These are phyloP conservation scores for Rhizomys pruinosus DNA, from an alignment of 2,113 vertebrate genomes.

Conservation along the genomic window DNA sequence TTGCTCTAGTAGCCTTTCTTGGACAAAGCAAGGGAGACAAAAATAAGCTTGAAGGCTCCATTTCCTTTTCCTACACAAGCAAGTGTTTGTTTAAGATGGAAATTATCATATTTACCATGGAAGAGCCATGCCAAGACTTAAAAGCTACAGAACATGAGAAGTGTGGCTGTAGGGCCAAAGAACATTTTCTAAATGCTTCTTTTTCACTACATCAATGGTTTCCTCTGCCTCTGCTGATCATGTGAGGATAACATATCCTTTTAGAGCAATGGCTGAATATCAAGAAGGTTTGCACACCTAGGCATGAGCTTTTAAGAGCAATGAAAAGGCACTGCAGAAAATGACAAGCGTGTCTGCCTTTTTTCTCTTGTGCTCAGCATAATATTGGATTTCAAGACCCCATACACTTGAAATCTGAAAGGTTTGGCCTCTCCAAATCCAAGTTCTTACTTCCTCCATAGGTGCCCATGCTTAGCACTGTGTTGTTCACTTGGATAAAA, in stretches of 20 bases:
- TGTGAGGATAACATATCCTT: conserved; percentile 33
- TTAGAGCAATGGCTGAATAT: conserved; percentile 24
- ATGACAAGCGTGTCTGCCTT: not conserved
- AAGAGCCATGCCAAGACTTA: conserved; percentile 44
- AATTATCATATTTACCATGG: conserved; percentile 56
- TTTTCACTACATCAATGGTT: conserved; percentile 45
- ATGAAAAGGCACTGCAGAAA: not conserved
- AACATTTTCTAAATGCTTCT: conserved; percentile 66
- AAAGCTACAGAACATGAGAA: conserved; percentile 64
- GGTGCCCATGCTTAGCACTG: not conserved
- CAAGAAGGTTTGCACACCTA: not conserved
- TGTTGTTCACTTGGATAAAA: not conserved
- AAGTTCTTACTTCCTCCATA: not conserved
- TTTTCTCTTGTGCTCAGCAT: not conserved
- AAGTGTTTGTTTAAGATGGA: conserved; percentile 65
- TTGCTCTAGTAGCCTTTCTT: conserved; percentile 24
- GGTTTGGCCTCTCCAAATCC: not conserved
- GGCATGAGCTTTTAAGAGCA: not conserved
- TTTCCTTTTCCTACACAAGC: conserved; percentile 68
- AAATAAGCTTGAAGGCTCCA: conserved; percentile 24
- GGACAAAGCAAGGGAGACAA: not conserved
- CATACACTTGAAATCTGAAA: not conserved
- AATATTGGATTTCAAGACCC: conserved; percentile 11
- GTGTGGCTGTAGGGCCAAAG: conserved; percentile 52
- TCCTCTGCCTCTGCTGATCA: not conserved